These are phyloP conservation scores for Deilephila porcellus DNA, from an alignment of 2,888 invertebrate genomes.

Conservation along the genomic window DNA sequence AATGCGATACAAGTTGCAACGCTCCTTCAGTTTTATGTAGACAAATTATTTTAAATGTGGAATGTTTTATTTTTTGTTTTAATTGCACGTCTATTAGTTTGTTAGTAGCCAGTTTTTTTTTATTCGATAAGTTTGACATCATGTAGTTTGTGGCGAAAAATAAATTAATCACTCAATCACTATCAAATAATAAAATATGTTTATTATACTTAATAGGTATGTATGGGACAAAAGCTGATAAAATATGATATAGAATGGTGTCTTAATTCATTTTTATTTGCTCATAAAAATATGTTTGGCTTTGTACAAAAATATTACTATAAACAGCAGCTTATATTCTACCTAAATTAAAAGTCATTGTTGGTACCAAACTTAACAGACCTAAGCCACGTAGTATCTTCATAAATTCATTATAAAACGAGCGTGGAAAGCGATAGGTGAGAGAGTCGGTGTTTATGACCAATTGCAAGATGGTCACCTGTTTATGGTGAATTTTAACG, in stretches of 20 bases:
- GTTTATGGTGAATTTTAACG: slow-evolving; percentile 36
- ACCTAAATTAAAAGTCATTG: not conserved
- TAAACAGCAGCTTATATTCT: too few species aligned
- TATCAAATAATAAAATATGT: too few species aligned
- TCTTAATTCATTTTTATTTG: too few species aligned
- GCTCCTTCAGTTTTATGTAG: slow-evolving; percentile 6
- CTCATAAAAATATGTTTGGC: too few species aligned
- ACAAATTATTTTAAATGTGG: not conserved
- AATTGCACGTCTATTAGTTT: not conserved
- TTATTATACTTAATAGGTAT: too few species aligned
- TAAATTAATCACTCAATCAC: too few species aligned
- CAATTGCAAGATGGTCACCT: slow-evolving; percentile 15
- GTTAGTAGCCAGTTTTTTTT: not conserved
- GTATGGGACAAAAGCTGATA: too few species aligned
- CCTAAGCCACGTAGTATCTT: not conserved
- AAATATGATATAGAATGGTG: too few species aligned
- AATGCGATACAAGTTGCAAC: not conserved
- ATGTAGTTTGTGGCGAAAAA: too few species aligned
- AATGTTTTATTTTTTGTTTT: not conserved
- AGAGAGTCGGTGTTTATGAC: slow-evolving; percentile 26
- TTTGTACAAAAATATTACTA: too few species aligned
- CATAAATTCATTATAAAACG: slow-evolving; percentile 28
- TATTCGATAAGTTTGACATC: too few species aligned
- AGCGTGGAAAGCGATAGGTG: slow-evolving; percentile 27
- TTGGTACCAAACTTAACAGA: not conserved